Evolutionary conservation across 2,113 vertebrate species (phyloP), one percentile per base, ranked within the genome.

Genomic region (Orcinus orca): DNA sequence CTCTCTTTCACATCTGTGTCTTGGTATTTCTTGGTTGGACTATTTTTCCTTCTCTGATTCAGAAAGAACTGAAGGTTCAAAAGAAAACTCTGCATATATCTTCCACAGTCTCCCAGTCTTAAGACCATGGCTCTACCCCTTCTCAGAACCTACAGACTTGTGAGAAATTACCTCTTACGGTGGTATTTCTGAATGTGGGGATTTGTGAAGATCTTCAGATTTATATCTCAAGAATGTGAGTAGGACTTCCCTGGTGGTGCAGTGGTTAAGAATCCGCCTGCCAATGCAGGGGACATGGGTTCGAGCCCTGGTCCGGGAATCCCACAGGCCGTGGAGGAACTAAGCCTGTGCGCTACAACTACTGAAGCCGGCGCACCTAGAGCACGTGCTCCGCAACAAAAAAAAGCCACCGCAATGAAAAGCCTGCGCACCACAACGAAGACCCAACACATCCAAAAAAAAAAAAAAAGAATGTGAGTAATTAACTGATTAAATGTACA

Each of bases 151-250:
- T 25, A 79, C 0, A 80, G 31, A 88, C 41, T 95, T 76, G 29
- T 81, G 41, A 93, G 62, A 91, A 96, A 89, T 89, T 5, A 84
- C 33, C 26, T 47, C 47, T 79, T 67, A 76, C 14, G 63, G 18
- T 36, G 20, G 1, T 47, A 90, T 84, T 90, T 90, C 85, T 90
- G 65, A 85, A n/a, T 58, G 41, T 67, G 23, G 25, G 47, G 6
- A 76, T 53, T 81, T 94, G 63, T 84, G 67, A 98, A 76, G 60
- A 88, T 81, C 82, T 90, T 90, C 62, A 53, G 26, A 38, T 68
- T 4, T 53, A 74, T 36, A 38, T 82, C 44, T 93, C 89, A 90
- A 97, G 20, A 93, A 83, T 63, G 9, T 83, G 33, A 53, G 53
- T 53, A 53, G 53, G 53, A 53, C 53, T 53, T 17, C 53, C 53